These are phyloP conservation scores for Galerucella pusilla DNA, from an alignment of 2,888 invertebrate species.

Conservation along the genomic window DNA sequence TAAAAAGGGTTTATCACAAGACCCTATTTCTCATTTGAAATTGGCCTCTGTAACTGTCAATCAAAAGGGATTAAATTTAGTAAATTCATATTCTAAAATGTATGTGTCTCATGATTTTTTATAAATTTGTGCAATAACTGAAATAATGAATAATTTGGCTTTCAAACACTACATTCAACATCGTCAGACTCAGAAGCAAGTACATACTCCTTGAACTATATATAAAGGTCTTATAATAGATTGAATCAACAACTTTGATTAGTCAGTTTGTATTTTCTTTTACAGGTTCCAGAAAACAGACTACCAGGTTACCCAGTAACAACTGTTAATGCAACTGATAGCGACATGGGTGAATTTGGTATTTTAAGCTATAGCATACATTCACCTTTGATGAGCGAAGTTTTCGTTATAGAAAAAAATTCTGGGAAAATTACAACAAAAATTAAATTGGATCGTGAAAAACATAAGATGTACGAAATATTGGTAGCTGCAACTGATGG, in stretches of 20 bases:
- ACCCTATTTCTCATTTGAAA: too few relatives aligned
- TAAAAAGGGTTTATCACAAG: too few relatives aligned
- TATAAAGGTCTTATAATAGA: too few relatives aligned
- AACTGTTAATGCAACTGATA: slow-evolving; percentile 80
- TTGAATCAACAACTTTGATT: not conserved
- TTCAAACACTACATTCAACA: too few relatives aligned
- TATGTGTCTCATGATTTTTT: too few relatives aligned
- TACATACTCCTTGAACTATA: too few relatives aligned
- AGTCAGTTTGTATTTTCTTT: not conserved
- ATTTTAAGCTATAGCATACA: slow-evolving; percentile 81
- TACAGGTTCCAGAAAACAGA: slow-evolving; percentile 82
- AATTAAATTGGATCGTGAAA: slow-evolving; percentile 78
- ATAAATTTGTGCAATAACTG: too few relatives aligned
- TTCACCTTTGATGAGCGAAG: slow-evolving; percentile 77
- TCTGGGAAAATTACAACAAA: slow-evolving; percentile 77
- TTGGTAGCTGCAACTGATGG: slow-evolving; percentile 86
- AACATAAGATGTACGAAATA: slow-evolving; percentile 76
- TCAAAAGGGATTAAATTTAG: too few relatives aligned
- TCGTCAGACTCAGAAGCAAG: too few relatives aligned
- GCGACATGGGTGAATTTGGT: slow-evolving; percentile 83
- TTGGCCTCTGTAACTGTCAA: too few relatives aligned
- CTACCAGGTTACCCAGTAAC: slow-evolving; percentile 80
- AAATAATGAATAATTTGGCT: too few relatives aligned
- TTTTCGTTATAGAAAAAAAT: slow-evolving; percentile 77
- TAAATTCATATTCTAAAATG: too few relatives aligned